These are phyloP conservation scores for Epsilonema sp. DNA, from an alignment of 2,888 invertebrate genomes.

Conservation along the genomic window DNA sequence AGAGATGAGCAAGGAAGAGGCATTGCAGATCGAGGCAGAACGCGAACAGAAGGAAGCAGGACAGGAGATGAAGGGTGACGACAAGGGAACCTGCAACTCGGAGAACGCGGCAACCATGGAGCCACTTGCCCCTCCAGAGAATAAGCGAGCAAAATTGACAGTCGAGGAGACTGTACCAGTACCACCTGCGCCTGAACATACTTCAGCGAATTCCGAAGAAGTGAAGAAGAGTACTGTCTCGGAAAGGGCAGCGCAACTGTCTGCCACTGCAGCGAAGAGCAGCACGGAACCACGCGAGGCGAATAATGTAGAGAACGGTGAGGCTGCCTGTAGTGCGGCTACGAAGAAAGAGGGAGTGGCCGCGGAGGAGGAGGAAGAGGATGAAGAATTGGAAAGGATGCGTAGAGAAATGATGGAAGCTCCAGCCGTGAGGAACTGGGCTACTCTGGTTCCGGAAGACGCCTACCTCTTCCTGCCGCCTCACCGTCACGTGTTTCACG, in stretches of 20 bases:
- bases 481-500: constrained; percentile 56
- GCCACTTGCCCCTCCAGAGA: too few species aligned
- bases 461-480: constrained; percentile 47
- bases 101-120: neutral
- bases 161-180: too few species aligned
- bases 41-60: neutral
- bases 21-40: neutral
- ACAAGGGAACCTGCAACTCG: neutral
- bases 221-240: too few species aligned
- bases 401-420: neutral
- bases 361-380: too few species aligned
- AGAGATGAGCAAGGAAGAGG: neutral
- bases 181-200: too few species aligned
- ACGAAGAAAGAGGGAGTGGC: neutral
- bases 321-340: neutral
- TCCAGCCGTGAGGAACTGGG: neutral
- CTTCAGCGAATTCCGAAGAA: too few species aligned
- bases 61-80: constrained; percentile 1
- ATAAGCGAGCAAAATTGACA: too few species aligned
- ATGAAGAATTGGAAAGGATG: too few species aligned
- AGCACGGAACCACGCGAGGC: too few species aligned
- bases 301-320: neutral
- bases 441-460: constrained; percentile 34
- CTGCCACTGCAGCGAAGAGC: too few species aligned
- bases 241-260: too few species aligned